phyloP scores from a whole-genome alignment of 64 coral and sea anemone genomes.

The Anthopleura sola region DNA sequence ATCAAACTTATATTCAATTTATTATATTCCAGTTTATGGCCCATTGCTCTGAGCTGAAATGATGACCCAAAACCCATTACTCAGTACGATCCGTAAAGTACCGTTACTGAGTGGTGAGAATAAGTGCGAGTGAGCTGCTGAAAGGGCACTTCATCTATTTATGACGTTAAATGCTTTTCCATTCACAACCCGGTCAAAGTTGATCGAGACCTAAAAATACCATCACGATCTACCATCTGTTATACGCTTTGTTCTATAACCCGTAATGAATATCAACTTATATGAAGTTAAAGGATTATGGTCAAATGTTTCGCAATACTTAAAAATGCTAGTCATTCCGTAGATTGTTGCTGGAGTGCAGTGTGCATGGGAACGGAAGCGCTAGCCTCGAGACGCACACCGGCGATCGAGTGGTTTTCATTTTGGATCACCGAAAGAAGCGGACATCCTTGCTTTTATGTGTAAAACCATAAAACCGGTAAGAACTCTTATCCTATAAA shows the following conservation, averaged over 20 bases:
- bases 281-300: background rate
- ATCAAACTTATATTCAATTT: too few relatives aligned
- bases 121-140: too few relatives aligned
- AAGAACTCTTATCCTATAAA: too few relatives aligned
- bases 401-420: background rate
- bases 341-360: background rate
- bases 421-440: background rate
- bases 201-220: background rate
- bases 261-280: background rate
- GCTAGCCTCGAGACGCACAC: background rate
- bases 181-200: background rate
- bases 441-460: too few relatives aligned
- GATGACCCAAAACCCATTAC: too few relatives aligned
- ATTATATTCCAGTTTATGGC: too few relatives aligned
- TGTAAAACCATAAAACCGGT: too few relatives aligned
- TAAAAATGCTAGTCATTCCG: background rate
- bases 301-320: background rate
- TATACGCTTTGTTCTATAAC: background rate
- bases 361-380: background rate
- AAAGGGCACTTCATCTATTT: too few relatives aligned
- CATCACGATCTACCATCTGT: constrained; percentile 7
- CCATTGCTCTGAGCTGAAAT: too few relatives aligned
- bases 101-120: too few relatives aligned
- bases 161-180: too few relatives aligned
- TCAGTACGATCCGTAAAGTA: too few relatives aligned